A percentile compares a stretch with the other conserved stretches of the same genome.
Conservation (phyloP, 2,113 vertebrate genomes). For the Dissostichus mawsoni region DNA sequence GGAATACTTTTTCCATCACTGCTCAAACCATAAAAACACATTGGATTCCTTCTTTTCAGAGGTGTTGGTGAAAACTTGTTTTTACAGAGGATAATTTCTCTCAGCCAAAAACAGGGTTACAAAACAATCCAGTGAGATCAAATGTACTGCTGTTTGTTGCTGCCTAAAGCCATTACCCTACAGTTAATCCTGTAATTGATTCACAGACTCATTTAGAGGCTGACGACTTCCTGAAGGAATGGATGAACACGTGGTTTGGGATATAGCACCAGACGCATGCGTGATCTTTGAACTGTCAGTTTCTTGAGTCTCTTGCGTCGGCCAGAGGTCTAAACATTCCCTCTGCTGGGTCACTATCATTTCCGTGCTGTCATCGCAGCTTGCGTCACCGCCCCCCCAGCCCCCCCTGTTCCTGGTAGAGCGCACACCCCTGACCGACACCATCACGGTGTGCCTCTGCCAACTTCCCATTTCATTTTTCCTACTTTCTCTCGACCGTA, state of each 20-base stretch:
- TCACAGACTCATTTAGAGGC: slow-evolving; percentile 44
- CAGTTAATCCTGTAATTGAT: slow-evolving; percentile 52
- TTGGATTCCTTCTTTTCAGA: background rate
- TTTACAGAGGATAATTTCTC: background rate
- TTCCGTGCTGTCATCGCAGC: background rate
- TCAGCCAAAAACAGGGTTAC: background rate
- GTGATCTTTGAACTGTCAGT: background rate
- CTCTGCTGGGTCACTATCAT: background rate
- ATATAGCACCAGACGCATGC: slow-evolving; percentile 13
- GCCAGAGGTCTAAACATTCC: too few relatives aligned
- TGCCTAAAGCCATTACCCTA: slow-evolving; percentile 38
- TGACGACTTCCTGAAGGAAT: slow-evolving; percentile 58
- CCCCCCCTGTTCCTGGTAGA: too few relatives aligned
- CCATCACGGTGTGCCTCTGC: too few relatives aligned
- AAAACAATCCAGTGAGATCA: background rate
- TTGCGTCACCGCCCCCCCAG: rapidly evolving
- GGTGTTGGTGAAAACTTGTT: background rate
- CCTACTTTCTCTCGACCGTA: too few relatives aligned
- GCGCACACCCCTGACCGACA: too few relatives aligned
- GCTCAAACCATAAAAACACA: too few relatives aligned
- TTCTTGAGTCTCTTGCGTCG: background rate
- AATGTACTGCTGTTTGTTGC: background rate
- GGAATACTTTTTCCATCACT: too few relatives aligned
- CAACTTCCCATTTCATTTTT: too few relatives aligned
- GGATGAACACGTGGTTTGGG: slow-evolving; percentile 11